Evolutionary conservation across 2,113 vertebrate species (phyloP).

Genomic region (Bolborhynchus lineola): DNA sequence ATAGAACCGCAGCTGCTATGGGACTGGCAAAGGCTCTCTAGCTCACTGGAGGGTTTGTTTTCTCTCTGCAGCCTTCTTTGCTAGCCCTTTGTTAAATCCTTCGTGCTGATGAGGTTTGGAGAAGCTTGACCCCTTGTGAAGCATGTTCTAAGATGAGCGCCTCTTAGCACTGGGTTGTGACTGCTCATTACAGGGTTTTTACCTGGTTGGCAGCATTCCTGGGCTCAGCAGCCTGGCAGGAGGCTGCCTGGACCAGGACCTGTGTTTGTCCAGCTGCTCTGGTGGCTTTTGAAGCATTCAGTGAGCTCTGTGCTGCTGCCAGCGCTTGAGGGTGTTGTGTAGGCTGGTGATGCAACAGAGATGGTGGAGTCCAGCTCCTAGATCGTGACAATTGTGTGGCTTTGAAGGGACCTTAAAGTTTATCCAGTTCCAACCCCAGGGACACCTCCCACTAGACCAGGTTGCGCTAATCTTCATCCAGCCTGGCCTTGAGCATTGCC

Average conservation of each 20-base stretch:
- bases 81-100: background rate
- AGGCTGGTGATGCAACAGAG: background rate
- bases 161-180: background rate
- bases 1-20: background rate
- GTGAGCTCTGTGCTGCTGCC: background rate
- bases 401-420: background rate
- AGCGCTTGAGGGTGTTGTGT: accelerated
- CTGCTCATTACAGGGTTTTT: background rate
- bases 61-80: background rate
- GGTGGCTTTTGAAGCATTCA: background rate
- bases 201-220: background rate
- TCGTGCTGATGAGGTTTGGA: background rate
- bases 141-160: background rate
- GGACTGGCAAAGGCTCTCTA: background rate
- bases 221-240: background rate
- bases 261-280: background rate
- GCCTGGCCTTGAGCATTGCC: background rate
- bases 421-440: background rate
- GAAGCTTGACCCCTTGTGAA: background rate
- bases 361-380: background rate
- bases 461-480: background rate
- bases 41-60: background rate
- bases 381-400: background rate
- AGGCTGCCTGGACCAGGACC: background rate
- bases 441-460: background rate